These are phyloP conservation scores for Hanleya hanleyi DNA, from an alignment of 2,888 invertebrate species.

Conservation along the genomic window DNA sequence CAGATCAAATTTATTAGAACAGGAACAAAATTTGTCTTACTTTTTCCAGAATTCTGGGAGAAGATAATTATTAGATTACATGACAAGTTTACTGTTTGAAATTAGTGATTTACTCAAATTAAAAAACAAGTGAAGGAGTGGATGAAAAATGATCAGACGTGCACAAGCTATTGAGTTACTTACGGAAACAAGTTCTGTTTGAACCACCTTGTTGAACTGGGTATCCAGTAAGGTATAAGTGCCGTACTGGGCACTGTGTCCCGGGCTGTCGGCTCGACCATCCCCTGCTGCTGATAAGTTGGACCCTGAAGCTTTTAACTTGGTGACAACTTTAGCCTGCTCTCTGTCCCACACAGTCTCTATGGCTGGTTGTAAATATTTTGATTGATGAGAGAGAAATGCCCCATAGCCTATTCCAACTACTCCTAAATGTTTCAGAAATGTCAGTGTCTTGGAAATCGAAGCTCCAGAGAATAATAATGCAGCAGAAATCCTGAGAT, in stretches of 20 bases:
- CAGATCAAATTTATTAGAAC: too few species aligned
- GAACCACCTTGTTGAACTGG: constrained; percentile 14
- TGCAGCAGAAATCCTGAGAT: background rate
- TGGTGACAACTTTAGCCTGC: background rate
- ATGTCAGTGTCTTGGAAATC: background rate
- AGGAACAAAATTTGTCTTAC: too few species aligned
- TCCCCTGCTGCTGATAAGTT: constrained; percentile 8
- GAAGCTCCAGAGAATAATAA: background rate
- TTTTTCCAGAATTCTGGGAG: too few species aligned
- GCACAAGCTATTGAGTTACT: background rate
- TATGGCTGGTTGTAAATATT: background rate
- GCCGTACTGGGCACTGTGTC: constrained; percentile 24
- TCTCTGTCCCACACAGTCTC: background rate
- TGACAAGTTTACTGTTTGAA: too few species aligned
- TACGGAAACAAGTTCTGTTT: constrained; percentile 15
- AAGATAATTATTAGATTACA: too few species aligned
- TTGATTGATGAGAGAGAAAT: background rate
- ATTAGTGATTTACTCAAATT: too few species aligned
- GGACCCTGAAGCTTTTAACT: background rate
- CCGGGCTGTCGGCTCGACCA: constrained; percentile 25
- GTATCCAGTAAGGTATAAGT: constrained; percentile 24
- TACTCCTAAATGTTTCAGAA: background rate
- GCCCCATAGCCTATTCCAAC: background rate
- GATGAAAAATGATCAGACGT: too few species aligned
- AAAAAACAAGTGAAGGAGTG: too few species aligned